phyloP scores from a whole-genome alignment of 2,797 vertebrate genomes.

The Galago senegalensis region DNA sequence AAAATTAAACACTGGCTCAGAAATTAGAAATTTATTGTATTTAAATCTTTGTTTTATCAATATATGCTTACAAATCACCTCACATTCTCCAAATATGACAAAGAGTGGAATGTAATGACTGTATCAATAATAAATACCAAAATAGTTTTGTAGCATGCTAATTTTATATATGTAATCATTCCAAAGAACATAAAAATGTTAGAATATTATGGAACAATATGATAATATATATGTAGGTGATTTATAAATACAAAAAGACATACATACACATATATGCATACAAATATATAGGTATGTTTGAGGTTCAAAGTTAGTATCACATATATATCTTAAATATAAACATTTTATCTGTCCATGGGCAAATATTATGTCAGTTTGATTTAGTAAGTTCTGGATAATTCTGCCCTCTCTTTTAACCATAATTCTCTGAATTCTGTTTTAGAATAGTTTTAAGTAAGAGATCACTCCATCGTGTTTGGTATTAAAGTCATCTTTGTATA shows the following conservation, averaged over 20 bases:
- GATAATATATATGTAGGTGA: slow-evolving; percentile 1
- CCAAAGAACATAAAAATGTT: slow-evolving; percentile 55
- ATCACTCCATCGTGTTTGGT: slow-evolving; percentile 18
- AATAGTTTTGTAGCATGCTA: slow-evolving; percentile 49
- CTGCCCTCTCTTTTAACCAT: neutral
- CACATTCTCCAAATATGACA: slow-evolving; percentile 51
- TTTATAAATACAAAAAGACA: slow-evolving; percentile 34
- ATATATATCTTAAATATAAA: neutral
- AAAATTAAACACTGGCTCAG: slow-evolving; percentile 52
- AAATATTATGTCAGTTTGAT: slow-evolving; percentile 6
- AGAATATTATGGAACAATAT: slow-evolving; percentile 47
- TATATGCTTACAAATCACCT: slow-evolving; percentile 37
- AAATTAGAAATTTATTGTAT: slow-evolving; percentile 55
- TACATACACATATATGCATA: neutral
- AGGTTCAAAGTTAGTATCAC: slow-evolving; percentile 25
- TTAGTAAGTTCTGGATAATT: slow-evolving; percentile 52
- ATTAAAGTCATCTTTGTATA: slow-evolving; percentile 13
- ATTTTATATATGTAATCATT: slow-evolving; percentile 48
- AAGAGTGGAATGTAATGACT: slow-evolving; percentile 24
- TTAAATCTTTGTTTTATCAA: slow-evolving; percentile 51
- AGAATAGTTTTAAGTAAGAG: slow-evolving; percentile 22
- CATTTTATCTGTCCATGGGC: neutral
- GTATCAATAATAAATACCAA: slow-evolving; percentile 21
- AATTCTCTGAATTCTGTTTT: slow-evolving; percentile 29
- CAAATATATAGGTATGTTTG: slow-evolving; percentile 4